Percentiles rank a stretch among this genome's conserved stretches.
These are phyloP conservation scores for Cenopis cana DNA, from an alignment of 2,888 invertebrate species.

Conservation along the genomic window DNA sequence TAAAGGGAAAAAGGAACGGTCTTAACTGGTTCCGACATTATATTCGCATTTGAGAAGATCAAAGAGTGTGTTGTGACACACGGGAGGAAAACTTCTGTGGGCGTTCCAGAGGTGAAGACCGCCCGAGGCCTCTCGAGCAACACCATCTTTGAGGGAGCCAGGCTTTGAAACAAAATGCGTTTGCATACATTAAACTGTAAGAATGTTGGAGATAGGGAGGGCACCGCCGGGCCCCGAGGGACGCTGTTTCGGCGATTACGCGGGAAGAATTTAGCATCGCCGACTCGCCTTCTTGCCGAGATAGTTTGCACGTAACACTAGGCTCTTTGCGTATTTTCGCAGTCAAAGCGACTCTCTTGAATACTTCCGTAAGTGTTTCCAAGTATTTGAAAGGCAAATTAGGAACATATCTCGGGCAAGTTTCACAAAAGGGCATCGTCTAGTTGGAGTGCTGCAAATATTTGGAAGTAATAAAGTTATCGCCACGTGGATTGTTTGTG, in stretches of 20 bases:
- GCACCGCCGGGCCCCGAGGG: constrained; percentile 72
- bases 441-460: constrained; percentile 66
- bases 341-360: constrained; percentile 74
- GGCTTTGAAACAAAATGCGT: constrained; percentile 85
- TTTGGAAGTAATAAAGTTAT: constrained; percentile 70
- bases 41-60: constrained; percentile 83
- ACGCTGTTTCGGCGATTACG: constrained; percentile 83
- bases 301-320: constrained; percentile 82
- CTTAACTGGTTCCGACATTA: constrained; percentile 80
- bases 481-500: constrained; percentile 48
- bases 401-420: constrained; percentile 72
- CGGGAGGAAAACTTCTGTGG: constrained; percentile 71
- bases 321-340: constrained; percentile 77
- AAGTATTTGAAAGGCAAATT: constrained; percentile 84
- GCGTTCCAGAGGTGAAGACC: constrained; percentile 64
- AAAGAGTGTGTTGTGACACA: constrained; percentile 81
- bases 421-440: constrained; percentile 56
- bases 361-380: constrained; percentile 73
- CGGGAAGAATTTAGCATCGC: constrained; percentile 78
- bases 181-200: constrained; percentile 85
- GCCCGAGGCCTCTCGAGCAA: constrained; percentile 77
- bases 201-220: constrained; percentile 83
- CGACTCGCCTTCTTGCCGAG: constrained; percentile 73
- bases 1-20: constrained; percentile 71
- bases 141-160: constrained; percentile 79